These are phyloP conservation scores for Torymus aiolomorphi DNA, from an alignment of 2,888 invertebrate genomes.

Conservation along the genomic window DNA sequence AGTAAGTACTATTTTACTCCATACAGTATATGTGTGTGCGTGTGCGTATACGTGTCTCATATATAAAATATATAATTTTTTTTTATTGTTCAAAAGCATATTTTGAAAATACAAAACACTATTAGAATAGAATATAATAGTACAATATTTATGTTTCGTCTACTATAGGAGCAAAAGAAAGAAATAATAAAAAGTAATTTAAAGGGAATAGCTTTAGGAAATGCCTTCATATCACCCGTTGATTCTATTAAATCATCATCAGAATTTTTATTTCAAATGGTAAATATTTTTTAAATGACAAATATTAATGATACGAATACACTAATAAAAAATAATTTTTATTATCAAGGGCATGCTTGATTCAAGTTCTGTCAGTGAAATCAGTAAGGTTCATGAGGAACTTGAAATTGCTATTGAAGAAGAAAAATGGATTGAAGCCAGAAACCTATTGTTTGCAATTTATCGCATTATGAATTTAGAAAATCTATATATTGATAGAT, in stretches of 20 bases:
- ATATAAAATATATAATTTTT: no score
- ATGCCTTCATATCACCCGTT: constrained; percentile 92
- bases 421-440: constrained; percentile 80
- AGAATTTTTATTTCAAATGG: constrained; percentile 84
- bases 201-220: constrained; percentile 88
- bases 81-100: no score
- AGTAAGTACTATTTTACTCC: constrained; percentile 70
- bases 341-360: constrained; percentile 82
- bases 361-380: constrained; percentile 79
- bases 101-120: no score
- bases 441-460: constrained; percentile 80
- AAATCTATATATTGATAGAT: constrained; percentile 85
- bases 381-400: constrained; percentile 78
- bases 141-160: constrained; percentile 15
- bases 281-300: constrained; percentile 67
- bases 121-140: no score
- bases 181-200: constrained; percentile 82
- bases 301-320: not conserved
- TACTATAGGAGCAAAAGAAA: constrained; percentile 50
- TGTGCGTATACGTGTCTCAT: no score
- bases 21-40: no score
- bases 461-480: constrained; percentile 80
- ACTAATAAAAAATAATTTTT: not conserved
- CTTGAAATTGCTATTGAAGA: constrained; percentile 79
- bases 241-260: constrained; percentile 91